A percentile compares a stretch with the other conserved stretches of the same genome.
phyloP scores from a whole-genome alignment of 2,888 invertebrate genomes.

The Tetheella fluctuosa region DNA sequence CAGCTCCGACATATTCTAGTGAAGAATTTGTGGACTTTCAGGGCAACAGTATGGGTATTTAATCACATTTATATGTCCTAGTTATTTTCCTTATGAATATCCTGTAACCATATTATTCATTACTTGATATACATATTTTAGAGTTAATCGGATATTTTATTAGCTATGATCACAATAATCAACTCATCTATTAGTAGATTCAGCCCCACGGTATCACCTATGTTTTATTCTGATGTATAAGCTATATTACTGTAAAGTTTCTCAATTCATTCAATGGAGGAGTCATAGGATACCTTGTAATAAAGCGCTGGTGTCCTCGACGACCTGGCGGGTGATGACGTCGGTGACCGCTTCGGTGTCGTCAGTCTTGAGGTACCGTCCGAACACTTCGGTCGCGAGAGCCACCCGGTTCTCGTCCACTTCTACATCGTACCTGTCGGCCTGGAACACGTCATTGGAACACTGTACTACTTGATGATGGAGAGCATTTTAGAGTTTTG shows the following conservation, averaged over 20 bases:
- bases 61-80: not conserved
- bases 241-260: no score
- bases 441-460: constrained; percentile 51
- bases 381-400: constrained; percentile 87
- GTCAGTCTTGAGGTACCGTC: constrained; percentile 79
- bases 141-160: no score
- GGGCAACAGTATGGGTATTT: not conserved
- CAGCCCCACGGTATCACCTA: no score
- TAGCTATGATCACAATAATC: no score
- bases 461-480: no score
- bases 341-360: constrained; percentile 75
- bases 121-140: not conserved
- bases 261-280: not conserved
- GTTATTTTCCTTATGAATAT: not conserved
- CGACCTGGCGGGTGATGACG: constrained; percentile 61
- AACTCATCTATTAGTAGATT: no score
- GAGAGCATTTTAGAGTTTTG: no score
- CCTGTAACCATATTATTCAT: not conserved
- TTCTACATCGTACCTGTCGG: constrained; percentile 95
- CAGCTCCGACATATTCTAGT: no score
- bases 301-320: constrained; percentile 63
- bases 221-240: no score
- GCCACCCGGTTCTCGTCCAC: constrained; percentile 94
- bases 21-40: not conserved
- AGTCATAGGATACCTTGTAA: constrained; percentile 82